phyloP scores from a whole-genome alignment of 64 coral and sea anemone species.

The Pocillopora damicornis region DNA sequence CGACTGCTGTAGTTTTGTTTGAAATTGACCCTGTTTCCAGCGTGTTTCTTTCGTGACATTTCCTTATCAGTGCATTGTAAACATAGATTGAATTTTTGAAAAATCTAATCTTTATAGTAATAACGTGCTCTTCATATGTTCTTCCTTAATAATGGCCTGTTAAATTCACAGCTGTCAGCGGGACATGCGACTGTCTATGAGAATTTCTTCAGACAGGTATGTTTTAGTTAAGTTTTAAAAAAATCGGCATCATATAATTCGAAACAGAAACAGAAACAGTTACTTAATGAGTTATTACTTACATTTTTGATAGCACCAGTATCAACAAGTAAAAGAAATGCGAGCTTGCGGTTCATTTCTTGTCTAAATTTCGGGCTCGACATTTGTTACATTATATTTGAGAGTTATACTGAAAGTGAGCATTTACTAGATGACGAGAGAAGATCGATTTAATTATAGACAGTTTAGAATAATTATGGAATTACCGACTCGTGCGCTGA shows the following conservation, averaged over 20 bases:
- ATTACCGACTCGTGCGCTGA: no score
- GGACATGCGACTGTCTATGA: constrained; percentile 72
- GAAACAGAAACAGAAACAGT: no score
- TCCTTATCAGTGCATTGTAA: neutral
- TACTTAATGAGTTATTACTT: no score
- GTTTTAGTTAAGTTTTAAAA: neutral
- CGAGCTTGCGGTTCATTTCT: neutral
- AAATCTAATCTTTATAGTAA: neutral
- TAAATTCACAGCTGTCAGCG: constrained; percentile 49
- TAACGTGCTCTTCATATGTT: neutral
- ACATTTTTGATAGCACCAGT: no score
- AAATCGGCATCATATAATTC: no score
- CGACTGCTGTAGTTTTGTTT: no score
- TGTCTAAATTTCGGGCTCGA: neutral
- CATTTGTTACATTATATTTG: neutral
- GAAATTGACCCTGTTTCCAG: neutral
- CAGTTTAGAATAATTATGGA: no score
- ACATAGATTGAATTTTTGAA: constrained; percentile 24
- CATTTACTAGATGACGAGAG: no score
- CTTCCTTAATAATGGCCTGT: neutral
- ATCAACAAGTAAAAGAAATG: neutral
- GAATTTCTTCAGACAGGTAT: constrained; percentile 67
- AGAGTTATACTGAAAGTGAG: no score
- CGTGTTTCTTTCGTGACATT: constrained; percentile 11
- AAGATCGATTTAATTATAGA: no score